Evolutionary conservation across 1,140 invertebrate genomes (phyloP), one percentile per base, ranked within the genome.

Genomic region (Eubasilissa regina): DNA sequence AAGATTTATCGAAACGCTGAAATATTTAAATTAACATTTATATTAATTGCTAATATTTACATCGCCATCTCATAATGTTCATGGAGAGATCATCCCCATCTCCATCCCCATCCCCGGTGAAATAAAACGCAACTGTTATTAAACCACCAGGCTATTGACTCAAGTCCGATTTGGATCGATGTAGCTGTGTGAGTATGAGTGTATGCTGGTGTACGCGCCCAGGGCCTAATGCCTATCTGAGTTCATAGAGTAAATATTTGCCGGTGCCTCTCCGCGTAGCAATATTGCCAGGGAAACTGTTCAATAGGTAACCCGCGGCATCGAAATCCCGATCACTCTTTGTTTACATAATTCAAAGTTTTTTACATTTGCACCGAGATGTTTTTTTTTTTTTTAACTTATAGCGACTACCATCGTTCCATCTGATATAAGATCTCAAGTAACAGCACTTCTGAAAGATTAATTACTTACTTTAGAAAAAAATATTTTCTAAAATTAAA

Each of bases 31-130:
- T 80, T 80, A 77, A 62, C 79, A 80, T 80, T 73, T 55, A 80
- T 80, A 80, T 80, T 68, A 72, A 80, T 77, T 72, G 73, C 45
- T 19, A 80, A 80, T 80, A 80, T 80, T 80, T 80, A 55, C 73
- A 17, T 44, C 21, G 7, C 21, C 6, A 35, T 19, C 17, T 70
- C 45, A 8, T 35, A 51, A 17, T 4, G 12, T 19, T 19, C 19
- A 55, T 19, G 11, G 53, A 15, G 64, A 25, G 64, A n/a, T 17
- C n/a, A 47, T 15, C 64, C 35, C 43, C 17, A n/a, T 35, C 60
- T 17, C 3, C 51, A 0, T 51, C 45, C 43, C 43, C 45, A 21
- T 53, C 56, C 45, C 51, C 45, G 11, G 75, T 77, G 68, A 51
- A 79, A 79, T 79, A 74, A 73, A 79, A 73, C 47, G 77, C 45